phyloP scores from a whole-genome alignment of 2,113 vertebrate species.

The Sitta europaea region DNA sequence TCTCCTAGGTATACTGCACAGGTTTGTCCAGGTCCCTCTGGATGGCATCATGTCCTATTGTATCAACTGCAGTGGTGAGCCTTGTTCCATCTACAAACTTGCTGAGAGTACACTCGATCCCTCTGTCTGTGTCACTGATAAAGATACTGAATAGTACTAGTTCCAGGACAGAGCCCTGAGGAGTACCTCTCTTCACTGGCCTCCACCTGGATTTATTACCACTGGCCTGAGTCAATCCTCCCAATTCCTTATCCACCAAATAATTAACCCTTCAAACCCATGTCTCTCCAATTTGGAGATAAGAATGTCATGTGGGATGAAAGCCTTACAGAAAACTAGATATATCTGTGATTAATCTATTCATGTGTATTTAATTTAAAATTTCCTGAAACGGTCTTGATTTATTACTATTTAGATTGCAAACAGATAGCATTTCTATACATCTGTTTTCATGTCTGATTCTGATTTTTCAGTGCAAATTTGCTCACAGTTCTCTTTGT shows the following conservation, averaged over 20 bases:
- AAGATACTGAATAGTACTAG: neutral
- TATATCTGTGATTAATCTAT: neutral
- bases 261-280: neutral
- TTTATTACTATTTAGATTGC: neutral
- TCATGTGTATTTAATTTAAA: neutral
- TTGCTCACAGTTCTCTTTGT: neutral
- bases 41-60: neutral
- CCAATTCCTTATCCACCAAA: neutral
- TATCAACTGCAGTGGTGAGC: neutral
- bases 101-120: fast-evolving
- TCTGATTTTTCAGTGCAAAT: neutral
- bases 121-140: neutral
- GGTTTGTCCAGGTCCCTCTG: neutral
- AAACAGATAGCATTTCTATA: neutral
- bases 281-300: neutral
- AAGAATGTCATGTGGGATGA: neutral
- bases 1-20: too few species aligned
- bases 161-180: neutral
- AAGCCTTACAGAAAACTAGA: neutral
- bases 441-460: neutral
- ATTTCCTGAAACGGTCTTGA: neutral
- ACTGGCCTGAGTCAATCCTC: neutral
- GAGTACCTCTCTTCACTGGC: too few species aligned
- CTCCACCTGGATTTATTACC: too few species aligned
- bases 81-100: neutral